Percentiles rank a stretch among this genome's conserved stretches.
Evolutionary conservation across 2,888 invertebrate genomes (phyloP).

Genomic region (Panzeria rudis): DNA sequence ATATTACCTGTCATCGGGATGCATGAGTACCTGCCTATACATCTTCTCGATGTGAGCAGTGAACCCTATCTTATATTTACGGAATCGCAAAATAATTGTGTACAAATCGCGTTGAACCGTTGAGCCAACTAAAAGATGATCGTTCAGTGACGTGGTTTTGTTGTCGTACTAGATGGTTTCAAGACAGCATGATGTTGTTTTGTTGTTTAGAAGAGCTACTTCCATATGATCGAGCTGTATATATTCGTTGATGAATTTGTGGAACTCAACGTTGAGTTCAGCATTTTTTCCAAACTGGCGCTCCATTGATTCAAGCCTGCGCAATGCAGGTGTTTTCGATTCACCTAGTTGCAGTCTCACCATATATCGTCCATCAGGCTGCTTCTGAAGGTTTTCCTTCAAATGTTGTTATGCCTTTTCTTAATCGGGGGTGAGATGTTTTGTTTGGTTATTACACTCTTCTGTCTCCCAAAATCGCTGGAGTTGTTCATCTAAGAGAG

Average conservation of each 20-base stretch:
- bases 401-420: slow-evolving; percentile 60
- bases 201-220: background rate
- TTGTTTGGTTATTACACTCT: slow-evolving; percentile 15
- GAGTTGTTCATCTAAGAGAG: slow-evolving; percentile 48
- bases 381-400: slow-evolving; percentile 13
- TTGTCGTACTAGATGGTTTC: slow-evolving; percentile 61
- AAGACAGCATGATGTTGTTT: slow-evolving; percentile 62
- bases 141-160: slow-evolving; percentile 65
- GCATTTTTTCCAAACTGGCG: slow-evolving; percentile 27
- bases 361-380: slow-evolving; percentile 47
- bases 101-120: background rate
- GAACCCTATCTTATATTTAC: slow-evolving; percentile 24
- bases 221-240: slow-evolving; percentile 55
- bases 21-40: too few species aligned
- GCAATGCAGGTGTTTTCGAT: slow-evolving; percentile 28
- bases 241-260: slow-evolving; percentile 51
- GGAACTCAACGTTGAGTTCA: slow-evolving; percentile 6
- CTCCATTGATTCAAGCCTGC: slow-evolving; percentile 48
- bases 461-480: slow-evolving; percentile 66
- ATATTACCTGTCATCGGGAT: too few species aligned
- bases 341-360: slow-evolving; percentile 54
- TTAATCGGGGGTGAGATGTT: slow-evolving; percentile 11
- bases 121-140: slow-evolving; percentile 57
- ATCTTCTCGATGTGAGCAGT: slow-evolving; percentile 60
- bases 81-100: slow-evolving; percentile 50